A percentile compares a stretch with the other conserved stretches of the same genome.
phyloP scores from a whole-genome alignment of 23 tunicate genomes.

The Trididemnum clinides region DNA sequence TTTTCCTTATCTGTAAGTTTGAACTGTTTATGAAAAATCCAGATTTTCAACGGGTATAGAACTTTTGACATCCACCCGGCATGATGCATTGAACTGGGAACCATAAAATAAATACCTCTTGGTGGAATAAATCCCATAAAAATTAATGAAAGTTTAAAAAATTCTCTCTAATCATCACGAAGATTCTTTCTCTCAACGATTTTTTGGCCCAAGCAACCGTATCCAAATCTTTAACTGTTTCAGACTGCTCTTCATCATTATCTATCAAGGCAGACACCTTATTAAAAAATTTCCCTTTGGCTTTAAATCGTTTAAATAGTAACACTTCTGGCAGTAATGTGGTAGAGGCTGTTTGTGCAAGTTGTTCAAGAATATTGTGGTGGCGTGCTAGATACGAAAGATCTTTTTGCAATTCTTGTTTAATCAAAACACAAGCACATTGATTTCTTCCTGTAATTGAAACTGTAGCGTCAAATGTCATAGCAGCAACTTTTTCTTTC shows the following conservation, averaged over 20 bases:
- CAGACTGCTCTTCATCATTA: background rate
- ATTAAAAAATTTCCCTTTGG: too few species aligned
- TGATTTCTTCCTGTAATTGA: background rate
- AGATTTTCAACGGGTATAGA: background rate
- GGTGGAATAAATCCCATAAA: conserved; percentile 10
- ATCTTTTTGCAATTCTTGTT: background rate
- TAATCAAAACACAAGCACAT: conserved; percentile 6
- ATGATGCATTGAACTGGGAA: background rate
- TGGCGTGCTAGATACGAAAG: conserved; percentile 1
- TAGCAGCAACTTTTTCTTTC: background rate
- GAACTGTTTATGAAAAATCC: conserved; percentile 18
- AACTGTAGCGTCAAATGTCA: conserved; percentile 7
- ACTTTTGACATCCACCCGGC: conserved; percentile 24
- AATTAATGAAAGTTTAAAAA: background rate
- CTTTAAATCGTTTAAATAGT: too few species aligned
- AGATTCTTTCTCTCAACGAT: background rate
- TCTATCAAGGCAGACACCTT: too few species aligned
- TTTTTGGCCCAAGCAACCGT: background rate
- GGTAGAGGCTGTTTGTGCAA: conserved; percentile 4
- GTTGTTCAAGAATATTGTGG: conserved; percentile 1
- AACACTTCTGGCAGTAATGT: too few species aligned
- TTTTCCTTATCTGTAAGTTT: background rate
- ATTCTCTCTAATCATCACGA: conserved; percentile 8
- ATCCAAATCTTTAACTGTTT: too few species aligned
- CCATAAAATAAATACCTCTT: background rate